phyloP scores from a whole-genome alignment of 2,113 vertebrate genomes.

The Centropus bengalensis region DNA sequence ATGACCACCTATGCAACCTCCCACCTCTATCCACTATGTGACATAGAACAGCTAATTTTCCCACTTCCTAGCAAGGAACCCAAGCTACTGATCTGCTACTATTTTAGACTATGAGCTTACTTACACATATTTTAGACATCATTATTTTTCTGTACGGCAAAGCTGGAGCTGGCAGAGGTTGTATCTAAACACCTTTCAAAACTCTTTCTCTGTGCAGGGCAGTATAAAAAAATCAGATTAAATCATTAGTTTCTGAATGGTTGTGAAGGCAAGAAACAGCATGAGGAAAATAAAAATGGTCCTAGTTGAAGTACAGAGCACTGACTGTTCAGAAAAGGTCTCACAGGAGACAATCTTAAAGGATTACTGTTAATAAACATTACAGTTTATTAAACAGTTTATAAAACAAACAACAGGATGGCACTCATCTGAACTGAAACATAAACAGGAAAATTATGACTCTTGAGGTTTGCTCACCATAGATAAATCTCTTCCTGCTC shows the following conservation, averaged over 20 bases:
- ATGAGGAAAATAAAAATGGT: background rate
- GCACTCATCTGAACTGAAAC: conserved; percentile 41
- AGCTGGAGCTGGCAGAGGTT: background rate
- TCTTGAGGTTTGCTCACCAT: conserved; percentile 52
- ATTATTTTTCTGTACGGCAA: conserved; percentile 6
- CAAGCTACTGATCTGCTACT: conserved; percentile 27
- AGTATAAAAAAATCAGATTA: conserved; percentile 1
- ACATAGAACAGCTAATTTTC: conserved; percentile 33
- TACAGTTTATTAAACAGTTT: conserved; percentile 59
- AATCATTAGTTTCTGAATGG: background rate
- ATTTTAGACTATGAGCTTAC: background rate
- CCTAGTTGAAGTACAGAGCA: background rate
- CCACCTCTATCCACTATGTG: background rate
- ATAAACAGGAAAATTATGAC: conserved; percentile 41
- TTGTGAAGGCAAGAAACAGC: background rate
- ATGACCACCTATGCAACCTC: conserved; percentile 52
- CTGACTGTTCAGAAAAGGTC: conserved; percentile 6
- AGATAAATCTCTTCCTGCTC: conserved; percentile 48
- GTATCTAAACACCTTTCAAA: background rate
- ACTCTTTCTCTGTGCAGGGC: background rate
- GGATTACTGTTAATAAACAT: conserved; percentile 58
- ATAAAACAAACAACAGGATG: conserved; percentile 59
- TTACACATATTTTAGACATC: background rate
- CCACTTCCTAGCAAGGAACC: conserved; percentile 35
- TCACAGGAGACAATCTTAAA: conserved; percentile 38